Evolutionary conservation across 2,113 vertebrate species (phyloP).

Genomic region (Microtus richardsoni): DNA sequence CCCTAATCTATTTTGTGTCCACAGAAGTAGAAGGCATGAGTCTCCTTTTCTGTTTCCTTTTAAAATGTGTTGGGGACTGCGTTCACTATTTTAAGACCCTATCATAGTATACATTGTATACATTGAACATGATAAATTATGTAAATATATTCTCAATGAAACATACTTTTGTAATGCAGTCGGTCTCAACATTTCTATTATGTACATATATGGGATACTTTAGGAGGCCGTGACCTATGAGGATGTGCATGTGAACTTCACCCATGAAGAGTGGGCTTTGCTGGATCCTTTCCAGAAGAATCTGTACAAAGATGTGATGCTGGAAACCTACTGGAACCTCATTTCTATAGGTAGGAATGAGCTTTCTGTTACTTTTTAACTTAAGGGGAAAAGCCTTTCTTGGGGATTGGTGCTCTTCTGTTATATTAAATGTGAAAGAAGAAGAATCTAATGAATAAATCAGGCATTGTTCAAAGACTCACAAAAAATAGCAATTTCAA

Average conservation of each 20-base stretch:
- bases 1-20: background rate
- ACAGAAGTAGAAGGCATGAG: background rate
- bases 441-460: background rate
- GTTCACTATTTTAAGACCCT: background rate
- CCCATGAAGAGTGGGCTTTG: background rate
- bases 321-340: background rate
- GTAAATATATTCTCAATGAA: background rate
- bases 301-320: background rate
- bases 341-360: background rate
- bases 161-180: background rate
- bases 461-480: background rate
- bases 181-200: background rate
- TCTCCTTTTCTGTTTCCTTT: background rate
- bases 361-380: background rate
- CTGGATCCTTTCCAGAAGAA: background rate
- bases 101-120: background rate
- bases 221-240: background rate
- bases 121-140: background rate
- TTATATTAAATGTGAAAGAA: background rate
- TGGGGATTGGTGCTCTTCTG: background rate
- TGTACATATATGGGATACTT: background rate
- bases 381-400: background rate
- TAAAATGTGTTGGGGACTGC: background rate
- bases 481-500: background rate
- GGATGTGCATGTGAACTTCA: background rate